phyloP scores from a whole-genome alignment of 2,888 invertebrate genomes.

The Strigamia transsilvanica region DNA sequence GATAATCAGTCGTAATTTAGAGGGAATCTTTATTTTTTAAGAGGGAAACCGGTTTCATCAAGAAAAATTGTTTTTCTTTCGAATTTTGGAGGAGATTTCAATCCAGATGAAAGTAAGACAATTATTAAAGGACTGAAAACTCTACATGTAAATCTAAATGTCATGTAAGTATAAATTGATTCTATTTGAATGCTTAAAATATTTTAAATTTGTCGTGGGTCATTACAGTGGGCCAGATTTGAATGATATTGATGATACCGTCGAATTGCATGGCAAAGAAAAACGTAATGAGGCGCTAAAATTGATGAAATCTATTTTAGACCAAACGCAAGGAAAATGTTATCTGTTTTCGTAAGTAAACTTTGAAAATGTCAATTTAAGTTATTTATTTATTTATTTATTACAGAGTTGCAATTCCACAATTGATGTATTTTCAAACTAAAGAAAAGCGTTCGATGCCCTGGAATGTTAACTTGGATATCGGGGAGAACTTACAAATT shows the following conservation, averaged over 20 bases:
- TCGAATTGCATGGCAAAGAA: not conserved
- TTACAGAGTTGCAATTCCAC: conserved; percentile 68
- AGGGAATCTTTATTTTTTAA: conserved; percentile 57
- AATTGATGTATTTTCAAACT: conserved; percentile 70
- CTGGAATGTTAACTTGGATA: conserved; percentile 73
- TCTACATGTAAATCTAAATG: conserved; percentile 70
- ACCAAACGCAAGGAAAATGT: conserved; percentile 63
- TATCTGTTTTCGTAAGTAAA: conserved; percentile 63
- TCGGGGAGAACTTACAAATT: conserved; percentile 69
- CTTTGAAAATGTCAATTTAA: not conserved
- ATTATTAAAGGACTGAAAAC: conserved; percentile 70
- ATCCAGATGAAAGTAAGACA: conserved; percentile 67
- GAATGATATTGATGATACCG: conserved; percentile 59
- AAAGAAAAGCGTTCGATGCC: conserved; percentile 68
- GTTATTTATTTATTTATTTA: not conserved
- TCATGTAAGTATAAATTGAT: conserved; percentile 68
- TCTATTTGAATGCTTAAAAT: conserved; percentile 3
- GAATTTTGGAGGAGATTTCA: conserved; percentile 69
- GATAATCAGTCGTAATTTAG: not conserved
- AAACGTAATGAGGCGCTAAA: conserved; percentile 61
- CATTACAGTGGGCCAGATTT: conserved; percentile 61
- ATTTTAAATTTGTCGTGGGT: too few species aligned
- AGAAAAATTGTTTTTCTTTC: conserved; percentile 73
- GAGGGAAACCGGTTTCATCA: conserved; percentile 65
- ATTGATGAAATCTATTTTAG: conserved; percentile 62